Conservation (phyloP, 2,888 invertebrate genomes). For the Tupiocoris notatus region DNA sequence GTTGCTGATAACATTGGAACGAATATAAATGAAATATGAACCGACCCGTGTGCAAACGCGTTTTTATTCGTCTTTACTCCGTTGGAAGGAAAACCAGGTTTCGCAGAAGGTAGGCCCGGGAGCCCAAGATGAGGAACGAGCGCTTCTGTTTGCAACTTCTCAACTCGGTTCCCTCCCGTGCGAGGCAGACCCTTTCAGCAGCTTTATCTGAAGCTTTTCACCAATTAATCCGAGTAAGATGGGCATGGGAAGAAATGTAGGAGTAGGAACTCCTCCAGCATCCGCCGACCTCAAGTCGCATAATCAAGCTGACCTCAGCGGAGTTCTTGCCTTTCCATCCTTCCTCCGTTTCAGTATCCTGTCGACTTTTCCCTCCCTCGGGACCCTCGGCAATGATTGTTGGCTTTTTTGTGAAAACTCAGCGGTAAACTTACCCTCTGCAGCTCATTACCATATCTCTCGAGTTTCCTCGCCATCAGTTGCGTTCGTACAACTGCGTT, state of each 20-base stretch:
- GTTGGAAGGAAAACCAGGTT: too few relatives aligned
- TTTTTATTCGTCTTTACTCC: too few relatives aligned
- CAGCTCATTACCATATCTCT: slow-evolving; percentile 42
- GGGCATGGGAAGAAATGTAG: slow-evolving; percentile 4
- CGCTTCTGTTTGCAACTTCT: slow-evolving; percentile 40
- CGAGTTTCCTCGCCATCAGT: slow-evolving; percentile 28
- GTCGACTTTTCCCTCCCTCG: neutral
- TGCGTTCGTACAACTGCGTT: too few relatives aligned
- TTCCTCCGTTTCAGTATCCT: neutral
- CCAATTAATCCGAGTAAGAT: slow-evolving; percentile 38
- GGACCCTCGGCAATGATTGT: slow-evolving; percentile 11
- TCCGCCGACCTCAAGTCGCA: neutral
- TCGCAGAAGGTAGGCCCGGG: too few relatives aligned
- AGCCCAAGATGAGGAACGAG: too few relatives aligned
- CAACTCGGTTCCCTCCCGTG: slow-evolving; percentile 13
- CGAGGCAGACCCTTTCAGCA: slow-evolving; percentile 10
- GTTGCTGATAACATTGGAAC: too few relatives aligned
- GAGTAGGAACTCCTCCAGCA: neutral
- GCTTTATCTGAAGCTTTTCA: slow-evolving; percentile 41
- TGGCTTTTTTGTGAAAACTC: slow-evolving; percentile 44
- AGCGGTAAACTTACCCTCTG: slow-evolving; percentile 41
- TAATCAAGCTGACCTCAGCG: neutral
- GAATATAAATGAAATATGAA: too few relatives aligned
- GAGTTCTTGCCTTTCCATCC: neutral
- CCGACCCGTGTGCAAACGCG: too few relatives aligned